Evolutionary conservation across 2,113 vertebrate genomes (phyloP), one percentile per base, ranked within the genome.

Genomic region (Leucoraja erinaceus): DNA sequence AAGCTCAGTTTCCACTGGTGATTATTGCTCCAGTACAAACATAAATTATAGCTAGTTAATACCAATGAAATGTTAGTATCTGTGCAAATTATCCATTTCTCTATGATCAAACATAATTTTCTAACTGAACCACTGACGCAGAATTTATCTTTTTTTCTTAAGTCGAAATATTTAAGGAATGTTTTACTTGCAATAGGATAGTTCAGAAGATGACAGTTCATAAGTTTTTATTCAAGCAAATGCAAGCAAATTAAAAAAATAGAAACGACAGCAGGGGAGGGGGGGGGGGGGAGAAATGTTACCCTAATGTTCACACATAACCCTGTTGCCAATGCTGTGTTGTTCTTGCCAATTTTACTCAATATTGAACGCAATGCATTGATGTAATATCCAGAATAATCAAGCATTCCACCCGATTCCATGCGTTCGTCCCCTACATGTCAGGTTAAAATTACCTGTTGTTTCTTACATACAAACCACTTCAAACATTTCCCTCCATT

Each of bases 81-180:
- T 28, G 11, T 72, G 66, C 4, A 54, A 91, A 74, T 38, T 25
- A 91, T 54, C n/a, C 1, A 5, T 31, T 20, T 38, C 4, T 38
- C 68, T 91, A 74, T 38, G 54, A 70, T 11, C 12, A 72, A 22
- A 28, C 38, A 91, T 79, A 1, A 38, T 91, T 91, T 91, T 91
- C 20, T 47, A 74, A 72, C 5, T 91, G 22, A 31, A 68, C 63
- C 86, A 90, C 22, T 83, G 20, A 33, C 63, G 18, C 68, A 91
- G 90, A 72, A 72, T 91, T 91, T 70, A 91, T 10, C 88, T 47
- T 22, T 91, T 72, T 72, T 72, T n/a, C 90, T 54, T 4, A 28
- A 0, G 28, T 25, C 90, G 22, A 91, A 72, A 91, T 38, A 70
- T 72, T 91, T 25, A 33, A 74, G 11, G 59, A 31, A 47, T 72